Percentiles rank a stretch among this genome's conserved stretches.
These are phyloP conservation scores for Antrozous pallidus DNA, from an alignment of 2,797 vertebrate genomes.

Conservation along the genomic window DNA sequence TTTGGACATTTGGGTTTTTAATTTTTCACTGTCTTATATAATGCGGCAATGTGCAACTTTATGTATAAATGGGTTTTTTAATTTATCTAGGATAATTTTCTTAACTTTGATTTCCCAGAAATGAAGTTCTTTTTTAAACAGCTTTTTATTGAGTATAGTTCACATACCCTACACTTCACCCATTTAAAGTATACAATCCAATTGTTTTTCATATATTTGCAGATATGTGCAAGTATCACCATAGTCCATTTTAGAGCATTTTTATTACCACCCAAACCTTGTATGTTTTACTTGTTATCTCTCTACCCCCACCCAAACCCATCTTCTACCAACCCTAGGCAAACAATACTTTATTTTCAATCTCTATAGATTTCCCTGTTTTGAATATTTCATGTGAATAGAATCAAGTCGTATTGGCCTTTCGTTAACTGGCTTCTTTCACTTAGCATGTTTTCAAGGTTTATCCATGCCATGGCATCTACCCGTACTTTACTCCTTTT, in stretches of 20 bases:
- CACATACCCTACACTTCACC: background rate
- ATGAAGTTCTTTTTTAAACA: constrained; percentile 7
- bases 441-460: background rate
- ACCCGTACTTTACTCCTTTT: background rate
- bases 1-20: constrained; percentile 34
- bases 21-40: constrained; percentile 11
- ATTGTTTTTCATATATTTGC: background rate
- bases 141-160: background rate
- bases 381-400: background rate
- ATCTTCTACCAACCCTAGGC: background rate
- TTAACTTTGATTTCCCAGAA: constrained; percentile 35
- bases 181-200: background rate
- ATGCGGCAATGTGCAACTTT: background rate
- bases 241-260: background rate
- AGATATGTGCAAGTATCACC: background rate
- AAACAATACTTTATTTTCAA: background rate
- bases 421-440: background rate
- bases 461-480: background rate
- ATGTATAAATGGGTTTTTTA: constrained; percentile 11
- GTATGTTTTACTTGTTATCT: background rate
- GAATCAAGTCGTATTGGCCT: background rate
- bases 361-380: background rate
- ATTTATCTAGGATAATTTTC: constrained; percentile 47
- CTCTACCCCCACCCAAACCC: background rate
- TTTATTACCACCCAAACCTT: background rate